Percentiles rank a stretch among this genome's conserved stretches.
These are phyloP conservation scores for Macrosteles quadrilineatus DNA, from an alignment of 1,140 invertebrate species.

Conservation along the genomic window DNA sequence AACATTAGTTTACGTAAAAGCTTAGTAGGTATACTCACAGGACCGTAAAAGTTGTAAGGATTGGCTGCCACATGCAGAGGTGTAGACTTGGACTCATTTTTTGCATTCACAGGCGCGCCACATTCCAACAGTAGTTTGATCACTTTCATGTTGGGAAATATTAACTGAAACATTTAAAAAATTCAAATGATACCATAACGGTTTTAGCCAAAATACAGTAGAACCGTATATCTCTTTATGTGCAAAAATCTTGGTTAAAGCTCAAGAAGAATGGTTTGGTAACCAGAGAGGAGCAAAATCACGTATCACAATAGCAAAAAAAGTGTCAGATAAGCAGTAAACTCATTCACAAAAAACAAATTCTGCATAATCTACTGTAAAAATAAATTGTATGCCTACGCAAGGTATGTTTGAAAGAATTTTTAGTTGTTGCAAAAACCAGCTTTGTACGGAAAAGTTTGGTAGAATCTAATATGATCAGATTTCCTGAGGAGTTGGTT, in stretches of 20 bases:
- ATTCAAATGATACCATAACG: neutral
- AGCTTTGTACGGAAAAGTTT: too few species aligned
- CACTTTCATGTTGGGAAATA: slow-evolving; percentile 72
- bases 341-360: too few species aligned
- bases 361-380: too few species aligned
- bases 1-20: too few species aligned
- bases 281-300: neutral
- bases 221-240: neutral
- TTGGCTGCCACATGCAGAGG: slow-evolving; percentile 75
- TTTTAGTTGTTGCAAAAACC: too few species aligned
- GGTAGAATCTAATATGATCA: too few species aligned
- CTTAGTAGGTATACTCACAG: too few species aligned
- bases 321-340: too few species aligned
- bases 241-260: neutral
- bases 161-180: slow-evolving; percentile 55
- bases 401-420: too few species aligned
- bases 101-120: slow-evolving; percentile 73
- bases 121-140: slow-evolving; percentile 70
- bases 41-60: slow-evolving; percentile 69
- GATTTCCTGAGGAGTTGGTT: too few species aligned
- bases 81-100: slow-evolving; percentile 72
- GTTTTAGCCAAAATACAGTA: neutral
- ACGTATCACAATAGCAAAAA: neutral
- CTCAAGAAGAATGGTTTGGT: neutral
- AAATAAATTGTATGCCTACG: too few species aligned